Base-by-base conservation (phyloP, 2,797 vertebrate species). In the Microcaecilia unicolor region DNA sequence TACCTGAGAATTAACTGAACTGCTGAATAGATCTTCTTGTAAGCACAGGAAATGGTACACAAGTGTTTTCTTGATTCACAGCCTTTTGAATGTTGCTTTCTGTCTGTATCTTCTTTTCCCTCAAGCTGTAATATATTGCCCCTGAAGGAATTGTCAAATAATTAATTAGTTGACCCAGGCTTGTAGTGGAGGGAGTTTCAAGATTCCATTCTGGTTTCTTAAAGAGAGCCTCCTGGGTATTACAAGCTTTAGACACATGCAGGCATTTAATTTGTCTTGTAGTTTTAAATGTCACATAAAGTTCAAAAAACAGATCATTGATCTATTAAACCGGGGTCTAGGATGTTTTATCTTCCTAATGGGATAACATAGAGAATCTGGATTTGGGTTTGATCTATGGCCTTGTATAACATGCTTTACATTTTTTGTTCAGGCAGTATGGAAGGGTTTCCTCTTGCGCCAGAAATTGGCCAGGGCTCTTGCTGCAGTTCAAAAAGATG, bases 311-410 rank as follows among this genome's bases (percentile, higher is more conserved):
- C 87, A 94, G 85, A 94, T 84, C 83, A 64, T 76, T 80, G 75
- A 63, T 86, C 84, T 88, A 90, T 93, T 93, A 90, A 85, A 89
- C 65, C 72, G 67, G 75, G 76, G 61, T 80, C 64, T 79, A 80
- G 81, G 81, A 85, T 92, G 83, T 91, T 93, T 96, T 92, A 93
- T 92, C 84, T 90, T 87, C 61, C 84, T 91, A 89, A 90, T 91
- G 88, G 89, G 86, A 87, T 90, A 92, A 88, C 82, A 67, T 34
- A 72, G 82, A 77, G 85, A 89, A 90, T 92, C 87, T 91, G 84
- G 65, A 69, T 82, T 85, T 76, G 45, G 36, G 37, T 38, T 64
- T 93, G 88, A 95, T 90, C 86, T 87, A 88, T 86, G 70, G 55
- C 47, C 69, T 48, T 70, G 48, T 70, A 50, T 81, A 74, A 78